These are phyloP conservation scores for Euplagia quadripunctaria DNA, from an alignment of 2,888 invertebrate genomes.

Conservation along the genomic window DNA sequence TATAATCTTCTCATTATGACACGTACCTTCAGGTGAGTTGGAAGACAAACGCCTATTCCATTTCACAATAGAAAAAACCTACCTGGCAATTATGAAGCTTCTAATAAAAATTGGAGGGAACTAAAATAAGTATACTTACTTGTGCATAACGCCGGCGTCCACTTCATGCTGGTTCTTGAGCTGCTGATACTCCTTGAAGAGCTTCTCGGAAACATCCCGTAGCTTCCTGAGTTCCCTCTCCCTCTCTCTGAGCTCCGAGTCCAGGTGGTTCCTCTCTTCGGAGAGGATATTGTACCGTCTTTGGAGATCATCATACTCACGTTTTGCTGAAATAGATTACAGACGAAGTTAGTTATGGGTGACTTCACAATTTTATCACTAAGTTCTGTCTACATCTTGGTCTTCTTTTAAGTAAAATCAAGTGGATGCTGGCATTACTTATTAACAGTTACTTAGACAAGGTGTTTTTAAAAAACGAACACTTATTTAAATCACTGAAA, in stretches of 20 bases:
- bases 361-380: neutral
- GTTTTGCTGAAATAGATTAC: conserved; percentile 75
- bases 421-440: no score
- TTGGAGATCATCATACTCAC: conserved; percentile 89
- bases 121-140: conserved; percentile 71
- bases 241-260: conserved; percentile 88
- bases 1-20: no score
- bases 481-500: no score
- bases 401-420: neutral
- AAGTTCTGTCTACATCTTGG: neutral
- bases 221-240: conserved; percentile 89
- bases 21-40: no score
- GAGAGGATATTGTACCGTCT: conserved; percentile 88
- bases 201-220: conserved; percentile 89
- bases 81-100: no score
- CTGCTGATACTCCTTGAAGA: conserved; percentile 91
- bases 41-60: no score
- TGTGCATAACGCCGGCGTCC: conserved; percentile 91
- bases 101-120: neutral
- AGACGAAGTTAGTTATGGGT: neutral
- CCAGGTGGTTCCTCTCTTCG: conserved; percentile 88
- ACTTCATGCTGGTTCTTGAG: conserved; percentile 91
- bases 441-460: no score
- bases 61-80: no score
- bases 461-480: no score